Percentiles rank a stretch among this genome's conserved stretches.
These are phyloP conservation scores for Poeciliopsis presidionis DNA, from an alignment of 2,797 vertebrate species.

Conservation along the genomic window DNA sequence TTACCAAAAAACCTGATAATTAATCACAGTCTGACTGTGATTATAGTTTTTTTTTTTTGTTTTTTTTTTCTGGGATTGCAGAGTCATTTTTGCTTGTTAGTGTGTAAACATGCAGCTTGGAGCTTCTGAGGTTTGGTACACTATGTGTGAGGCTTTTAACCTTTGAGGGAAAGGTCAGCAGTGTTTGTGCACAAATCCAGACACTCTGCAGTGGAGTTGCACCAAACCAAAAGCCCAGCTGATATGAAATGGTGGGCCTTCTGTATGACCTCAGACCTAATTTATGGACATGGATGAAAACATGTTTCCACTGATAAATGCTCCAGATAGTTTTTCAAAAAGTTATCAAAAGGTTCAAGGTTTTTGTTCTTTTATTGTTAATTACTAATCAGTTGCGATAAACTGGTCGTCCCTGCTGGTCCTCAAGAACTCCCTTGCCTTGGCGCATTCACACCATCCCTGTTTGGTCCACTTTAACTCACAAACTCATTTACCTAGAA, in stretches of 20 bases:
- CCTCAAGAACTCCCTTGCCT: no score
- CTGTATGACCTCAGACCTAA: neutral
- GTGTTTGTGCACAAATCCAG: slow-evolving; percentile 42
- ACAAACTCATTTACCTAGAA: no score
- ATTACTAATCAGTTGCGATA: neutral
- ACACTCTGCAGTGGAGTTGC: slow-evolving; percentile 36
- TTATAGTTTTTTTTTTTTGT: slow-evolving; percentile 5
- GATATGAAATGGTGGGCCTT: slow-evolving; percentile 2
- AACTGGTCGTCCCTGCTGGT: neutral
- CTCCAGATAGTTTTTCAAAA: neutral
- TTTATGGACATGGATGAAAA: neutral
- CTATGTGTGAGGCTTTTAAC: slow-evolving; percentile 47
- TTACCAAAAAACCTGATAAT: neutral
- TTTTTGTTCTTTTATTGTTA: slow-evolving; percentile 3
- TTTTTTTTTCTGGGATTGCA: slow-evolving; percentile 3
- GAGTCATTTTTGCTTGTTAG: slow-evolving; percentile 41
- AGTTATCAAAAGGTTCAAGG: neutral
- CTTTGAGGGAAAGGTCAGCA: slow-evolving; percentile 55
- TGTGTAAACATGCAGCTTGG: slow-evolving; percentile 27
- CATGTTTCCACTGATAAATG: neutral
- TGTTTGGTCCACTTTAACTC: no score
- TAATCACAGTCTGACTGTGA: slow-evolving; percentile 19
- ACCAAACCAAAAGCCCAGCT: slow-evolving; percentile 25
- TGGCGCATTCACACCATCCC: no score
- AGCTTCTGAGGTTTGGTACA: slow-evolving; percentile 24